Percentiles rank a stretch among this genome's conserved stretches.
phyloP scores from a whole-genome alignment of 2,113 vertebrate genomes.

The Laterallus jamaicensis region DNA sequence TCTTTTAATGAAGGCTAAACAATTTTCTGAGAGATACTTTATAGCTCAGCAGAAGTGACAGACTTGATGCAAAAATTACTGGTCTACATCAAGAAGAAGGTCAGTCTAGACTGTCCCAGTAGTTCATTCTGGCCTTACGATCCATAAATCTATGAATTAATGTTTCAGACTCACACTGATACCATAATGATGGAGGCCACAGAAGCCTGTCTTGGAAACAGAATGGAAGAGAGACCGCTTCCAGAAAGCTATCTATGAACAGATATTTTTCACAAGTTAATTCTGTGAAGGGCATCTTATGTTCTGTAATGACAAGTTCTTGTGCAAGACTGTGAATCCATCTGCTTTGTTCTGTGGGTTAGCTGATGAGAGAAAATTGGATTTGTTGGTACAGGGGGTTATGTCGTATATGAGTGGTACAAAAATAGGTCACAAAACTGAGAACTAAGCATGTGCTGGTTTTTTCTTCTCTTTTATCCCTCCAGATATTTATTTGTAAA shows the following conservation, averaged over 20 bases:
- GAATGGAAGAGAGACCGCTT: not conserved
- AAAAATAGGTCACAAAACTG: conserved; percentile 26
- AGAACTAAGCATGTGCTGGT: not conserved
- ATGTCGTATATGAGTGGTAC: not conserved
- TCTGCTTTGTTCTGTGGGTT: conserved; percentile 38
- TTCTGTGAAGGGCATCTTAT: conserved; percentile 52
- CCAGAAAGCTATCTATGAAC: not conserved
- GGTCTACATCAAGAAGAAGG: not conserved
- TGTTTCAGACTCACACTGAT: not conserved
- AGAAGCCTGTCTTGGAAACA: not conserved
- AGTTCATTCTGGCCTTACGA: not conserved
- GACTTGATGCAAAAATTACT: conserved; percentile 22
- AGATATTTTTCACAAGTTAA: conserved; percentile 15
- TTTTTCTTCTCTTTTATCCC: not conserved
- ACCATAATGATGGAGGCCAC: not conserved
- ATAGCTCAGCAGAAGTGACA: not conserved
- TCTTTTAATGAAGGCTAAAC: conserved; percentile 31
- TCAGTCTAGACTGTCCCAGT: not conserved
- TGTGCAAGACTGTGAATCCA: conserved; percentile 32
- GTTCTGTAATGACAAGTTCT: conserved; percentile 44
- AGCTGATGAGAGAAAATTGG: conserved; percentile 15
- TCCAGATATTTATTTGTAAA: not conserved
- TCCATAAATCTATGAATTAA: not conserved
- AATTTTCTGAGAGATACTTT: not conserved
- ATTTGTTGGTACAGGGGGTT: not conserved